phyloP scores from a whole-genome alignment of 2,888 invertebrate species.

The Parnassius apollo region DNA sequence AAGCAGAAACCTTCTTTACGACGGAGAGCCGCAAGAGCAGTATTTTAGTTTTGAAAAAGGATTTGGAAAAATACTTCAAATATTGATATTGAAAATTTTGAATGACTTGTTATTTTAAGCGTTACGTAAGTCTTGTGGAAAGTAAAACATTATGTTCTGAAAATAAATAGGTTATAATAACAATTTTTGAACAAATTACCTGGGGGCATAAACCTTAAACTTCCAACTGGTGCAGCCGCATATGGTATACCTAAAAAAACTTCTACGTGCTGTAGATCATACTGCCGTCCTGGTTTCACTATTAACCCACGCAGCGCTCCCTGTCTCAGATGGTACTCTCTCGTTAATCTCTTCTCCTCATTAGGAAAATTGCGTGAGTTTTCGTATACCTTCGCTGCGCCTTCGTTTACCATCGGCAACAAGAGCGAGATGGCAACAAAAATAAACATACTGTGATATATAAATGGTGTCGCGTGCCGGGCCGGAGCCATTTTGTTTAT shows the following conservation, averaged over 20 bases:
- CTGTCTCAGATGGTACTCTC: conserved; percentile 84
- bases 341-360: conserved; percentile 74
- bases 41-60: too few species aligned
- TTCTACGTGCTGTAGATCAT: conserved; percentile 84
- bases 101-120: too few species aligned
- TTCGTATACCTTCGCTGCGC: conserved; percentile 59
- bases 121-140: too few species aligned
- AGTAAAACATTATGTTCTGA: too few species aligned
- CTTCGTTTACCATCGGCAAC: conserved; percentile 66
- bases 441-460: conserved; percentile 76
- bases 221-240: conserved; percentile 88
- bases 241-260: conserved; percentile 91
- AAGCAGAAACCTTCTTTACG: too few species aligned
- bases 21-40: too few species aligned
- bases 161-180: too few species aligned
- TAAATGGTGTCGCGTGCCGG: conserved; percentile 70
- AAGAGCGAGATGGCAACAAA: conserved; percentile 72
- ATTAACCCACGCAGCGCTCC: conserved; percentile 85
- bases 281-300: conserved; percentile 83
- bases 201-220: conserved; percentile 91
- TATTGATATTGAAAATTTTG: too few species aligned
- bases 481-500: conserved; percentile 73
- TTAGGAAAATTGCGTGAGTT: conserved; percentile 54
- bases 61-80: too few species aligned
- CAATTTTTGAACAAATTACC: conserved; percentile 54